These are phyloP conservation scores for Brachyrhaphis roseni DNA, from an alignment of 2,797 vertebrate species.

Conservation along the genomic window DNA sequence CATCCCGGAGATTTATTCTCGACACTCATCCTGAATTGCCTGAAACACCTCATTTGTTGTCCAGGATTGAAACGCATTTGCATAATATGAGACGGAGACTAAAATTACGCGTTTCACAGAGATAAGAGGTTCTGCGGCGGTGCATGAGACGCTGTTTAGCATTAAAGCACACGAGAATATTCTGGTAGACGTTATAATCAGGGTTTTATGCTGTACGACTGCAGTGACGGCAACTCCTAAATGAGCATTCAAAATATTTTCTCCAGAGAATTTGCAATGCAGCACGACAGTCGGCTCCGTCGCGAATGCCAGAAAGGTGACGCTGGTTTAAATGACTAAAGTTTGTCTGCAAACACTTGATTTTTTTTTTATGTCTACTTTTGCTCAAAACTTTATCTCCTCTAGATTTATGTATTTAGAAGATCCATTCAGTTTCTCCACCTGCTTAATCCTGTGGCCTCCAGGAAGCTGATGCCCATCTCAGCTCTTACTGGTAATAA, in stretches of 20 bases:
- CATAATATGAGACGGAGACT: slow-evolving; percentile 1
- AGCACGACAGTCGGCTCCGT: background rate
- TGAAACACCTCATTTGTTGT: slow-evolving; percentile 5
- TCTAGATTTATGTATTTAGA: background rate
- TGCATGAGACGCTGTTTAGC: slow-evolving; percentile 1
- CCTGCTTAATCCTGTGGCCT: background rate
- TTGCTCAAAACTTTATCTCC: background rate
- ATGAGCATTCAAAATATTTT: background rate
- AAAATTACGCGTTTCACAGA: background rate
- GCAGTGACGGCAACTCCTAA: background rate
- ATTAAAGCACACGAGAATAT: background rate
- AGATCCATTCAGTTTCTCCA: background rate
- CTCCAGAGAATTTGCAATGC: background rate
- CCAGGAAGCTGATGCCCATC: background rate
- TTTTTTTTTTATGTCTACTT: background rate
- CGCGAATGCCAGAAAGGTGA: background rate
- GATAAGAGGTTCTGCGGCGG: background rate
- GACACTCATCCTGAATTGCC: slow-evolving; percentile 7
- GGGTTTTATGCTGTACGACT: background rate
- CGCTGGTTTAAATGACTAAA: background rate
- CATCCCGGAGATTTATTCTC: background rate
- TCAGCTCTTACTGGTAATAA: background rate
- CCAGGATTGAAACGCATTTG: slow-evolving; percentile 4
- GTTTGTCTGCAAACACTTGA: background rate
- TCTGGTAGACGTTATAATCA: background rate